phyloP scores from a whole-genome alignment of 2,113 vertebrate species.

The Psephotus haematonotus region DNA sequence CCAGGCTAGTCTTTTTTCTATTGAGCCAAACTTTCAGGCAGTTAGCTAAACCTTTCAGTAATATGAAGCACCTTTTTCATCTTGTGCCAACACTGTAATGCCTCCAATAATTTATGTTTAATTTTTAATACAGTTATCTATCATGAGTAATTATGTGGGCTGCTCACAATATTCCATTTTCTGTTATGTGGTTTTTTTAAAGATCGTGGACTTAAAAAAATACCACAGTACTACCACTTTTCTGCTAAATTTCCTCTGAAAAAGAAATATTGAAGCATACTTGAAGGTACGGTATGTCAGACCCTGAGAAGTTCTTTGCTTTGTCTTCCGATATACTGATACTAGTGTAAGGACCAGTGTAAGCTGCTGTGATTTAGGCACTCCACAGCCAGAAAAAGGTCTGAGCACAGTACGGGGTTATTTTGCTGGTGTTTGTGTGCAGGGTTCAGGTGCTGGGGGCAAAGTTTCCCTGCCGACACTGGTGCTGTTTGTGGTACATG shows the following conservation, averaged over 20 bases:
- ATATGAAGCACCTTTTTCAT: slow-evolving; percentile 77
- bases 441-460: background rate
- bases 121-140: slow-evolving; percentile 83
- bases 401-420: background rate
- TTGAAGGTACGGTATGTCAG: background rate
- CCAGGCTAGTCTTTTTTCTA: slow-evolving; percentile 57
- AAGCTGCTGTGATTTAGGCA: background rate
- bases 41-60: slow-evolving; percentile 74
- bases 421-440: background rate
- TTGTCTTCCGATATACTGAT: background rate
- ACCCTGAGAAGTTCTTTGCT: background rate
- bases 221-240: slow-evolving; percentile 60
- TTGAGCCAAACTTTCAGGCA: slow-evolving; percentile 69
- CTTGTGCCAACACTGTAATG: slow-evolving; percentile 76
- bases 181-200: slow-evolving; percentile 78
- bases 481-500: background rate
- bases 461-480: background rate
- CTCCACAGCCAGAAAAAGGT: background rate
- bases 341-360: background rate
- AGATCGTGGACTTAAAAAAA: slow-evolving; percentile 65
- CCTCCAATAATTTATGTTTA: slow-evolving; percentile 80
- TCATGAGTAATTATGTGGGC: slow-evolving; percentile 75
- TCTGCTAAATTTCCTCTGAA: slow-evolving; percentile 60
- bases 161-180: slow-evolving; percentile 67
- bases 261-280: slow-evolving; percentile 44